Conservation (phyloP, 2,888 invertebrate species). For the Fissipunctia ypsillon region DNA sequence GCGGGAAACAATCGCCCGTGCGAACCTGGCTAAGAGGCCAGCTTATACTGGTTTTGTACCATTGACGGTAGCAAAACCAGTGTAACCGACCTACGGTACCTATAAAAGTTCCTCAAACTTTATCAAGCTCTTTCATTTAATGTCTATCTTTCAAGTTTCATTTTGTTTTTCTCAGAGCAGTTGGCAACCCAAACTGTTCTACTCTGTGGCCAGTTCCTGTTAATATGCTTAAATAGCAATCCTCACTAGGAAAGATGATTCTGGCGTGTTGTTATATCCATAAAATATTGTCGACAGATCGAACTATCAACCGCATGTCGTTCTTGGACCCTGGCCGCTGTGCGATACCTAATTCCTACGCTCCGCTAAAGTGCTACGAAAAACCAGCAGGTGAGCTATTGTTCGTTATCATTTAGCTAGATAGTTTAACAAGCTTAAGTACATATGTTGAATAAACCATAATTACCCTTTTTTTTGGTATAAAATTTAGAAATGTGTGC, state of each 20-base stretch:
- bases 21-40: too few relatives aligned
- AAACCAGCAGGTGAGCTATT: constrained; percentile 82
- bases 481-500: not conserved
- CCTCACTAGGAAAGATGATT: not conserved
- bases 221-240: not conserved
- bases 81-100: too few relatives aligned
- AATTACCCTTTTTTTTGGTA: not conserved
- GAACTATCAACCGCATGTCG: constrained; percentile 92
- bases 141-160: not conserved
- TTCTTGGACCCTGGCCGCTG: constrained; percentile 90
- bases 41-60: not conserved
- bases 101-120: not conserved
- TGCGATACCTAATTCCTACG: constrained; percentile 82
- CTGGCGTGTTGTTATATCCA: too few relatives aligned
- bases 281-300: constrained; percentile 77
- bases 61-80: too few relatives aligned
- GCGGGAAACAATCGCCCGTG: too few relatives aligned
- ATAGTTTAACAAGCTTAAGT: not conserved
- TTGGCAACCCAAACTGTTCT: not conserved
- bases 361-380: constrained; percentile 86
- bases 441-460: not conserved
- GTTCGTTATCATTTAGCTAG: too few relatives aligned
- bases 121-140: not conserved
- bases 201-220: not conserved
- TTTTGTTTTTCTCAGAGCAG: not conserved